phyloP scores from a whole-genome alignment of 2,797 vertebrate species.

The Cynodonichthys magdalenae region DNA sequence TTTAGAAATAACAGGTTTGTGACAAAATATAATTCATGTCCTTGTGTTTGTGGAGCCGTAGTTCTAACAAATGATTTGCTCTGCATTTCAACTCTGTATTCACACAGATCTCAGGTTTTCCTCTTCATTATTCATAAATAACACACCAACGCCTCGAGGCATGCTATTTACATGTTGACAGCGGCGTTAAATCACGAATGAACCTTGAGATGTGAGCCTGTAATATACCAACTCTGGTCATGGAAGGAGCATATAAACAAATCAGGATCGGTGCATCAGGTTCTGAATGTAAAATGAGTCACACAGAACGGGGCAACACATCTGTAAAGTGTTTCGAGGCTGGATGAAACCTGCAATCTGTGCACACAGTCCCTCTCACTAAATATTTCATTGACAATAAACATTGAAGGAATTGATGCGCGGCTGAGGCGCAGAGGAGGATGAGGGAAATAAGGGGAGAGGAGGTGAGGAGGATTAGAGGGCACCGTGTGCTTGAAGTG shows the following conservation, averaged over 20 bases:
- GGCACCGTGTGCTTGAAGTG: slow-evolving; percentile 39
- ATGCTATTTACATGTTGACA: slow-evolving; percentile 41
- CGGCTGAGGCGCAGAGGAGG: slow-evolving; percentile 36
- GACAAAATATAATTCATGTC: not conserved
- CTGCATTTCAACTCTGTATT: slow-evolving; percentile 4
- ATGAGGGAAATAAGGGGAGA: not conserved
- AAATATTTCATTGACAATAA: slow-evolving; percentile 80
- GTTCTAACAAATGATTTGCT: slow-evolving; percentile 10
- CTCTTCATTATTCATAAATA: slow-evolving; percentile 18
- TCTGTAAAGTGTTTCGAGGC: slow-evolving; percentile 48
- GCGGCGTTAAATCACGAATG: slow-evolving; percentile 27
- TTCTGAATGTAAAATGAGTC: slow-evolving; percentile 30
- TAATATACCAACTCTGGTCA: slow-evolving; percentile 32
- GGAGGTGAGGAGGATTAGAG: slow-evolving; percentile 32
- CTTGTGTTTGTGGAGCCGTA: slow-evolving; percentile 3
- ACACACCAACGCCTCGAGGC: slow-evolving; percentile 17
- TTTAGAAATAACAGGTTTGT: slow-evolving; percentile 1
- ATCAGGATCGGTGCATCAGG: slow-evolving; percentile 28
- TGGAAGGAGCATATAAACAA: slow-evolving; percentile 7
- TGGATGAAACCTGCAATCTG: slow-evolving; percentile 57
- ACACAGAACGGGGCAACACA: not conserved
- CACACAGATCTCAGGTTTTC: not conserved
- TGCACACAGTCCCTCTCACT: slow-evolving; percentile 49
- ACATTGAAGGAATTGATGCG: slow-evolving; percentile 64
- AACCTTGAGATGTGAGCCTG: slow-evolving; percentile 25